Conservation (phyloP, 2,113 vertebrate genomes). For the Alosa alosa region DNA sequence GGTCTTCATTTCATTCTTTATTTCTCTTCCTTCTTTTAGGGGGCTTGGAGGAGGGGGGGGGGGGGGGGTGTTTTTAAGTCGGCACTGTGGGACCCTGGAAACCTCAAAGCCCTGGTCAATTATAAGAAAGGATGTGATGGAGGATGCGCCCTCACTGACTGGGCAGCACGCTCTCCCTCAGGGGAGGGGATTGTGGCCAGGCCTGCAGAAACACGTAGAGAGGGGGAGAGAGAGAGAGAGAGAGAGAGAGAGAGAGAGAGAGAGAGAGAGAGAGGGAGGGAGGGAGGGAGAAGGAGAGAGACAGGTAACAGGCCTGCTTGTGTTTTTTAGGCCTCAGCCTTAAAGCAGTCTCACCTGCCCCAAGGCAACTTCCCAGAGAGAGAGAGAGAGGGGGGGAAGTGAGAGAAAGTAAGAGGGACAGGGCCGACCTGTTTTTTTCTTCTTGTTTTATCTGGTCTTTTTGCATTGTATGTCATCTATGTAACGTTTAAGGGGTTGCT, state of each 20-base stretch:
- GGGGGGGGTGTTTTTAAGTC: slow-evolving; percentile 39
- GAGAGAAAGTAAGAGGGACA: slow-evolving; percentile 18
- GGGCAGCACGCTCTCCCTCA: slow-evolving; percentile 64
- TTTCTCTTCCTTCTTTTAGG: not conserved
- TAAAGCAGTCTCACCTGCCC: slow-evolving; percentile 69
- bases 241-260: not conserved
- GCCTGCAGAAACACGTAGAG: slow-evolving; percentile 45
- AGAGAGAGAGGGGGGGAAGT: not conserved
- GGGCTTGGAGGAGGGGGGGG: not conserved
- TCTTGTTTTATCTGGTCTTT: not conserved
- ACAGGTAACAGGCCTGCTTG: slow-evolving; percentile 62
- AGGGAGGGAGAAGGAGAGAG: not conserved
- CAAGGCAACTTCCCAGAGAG: slow-evolving; percentile 43
- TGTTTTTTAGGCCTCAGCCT: slow-evolving; percentile 61
- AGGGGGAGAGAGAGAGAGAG: not conserved
- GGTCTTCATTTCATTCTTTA: not conserved
- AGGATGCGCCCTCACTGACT: slow-evolving; percentile 35
- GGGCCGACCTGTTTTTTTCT: not conserved
- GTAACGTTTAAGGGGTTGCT: too few species aligned
- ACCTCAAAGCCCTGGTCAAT: slow-evolving; percentile 86
- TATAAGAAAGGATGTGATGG: slow-evolving; percentile 75
- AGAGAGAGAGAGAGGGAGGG: not conserved
- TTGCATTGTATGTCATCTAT: not conserved
- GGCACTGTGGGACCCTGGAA: slow-evolving; percentile 75
- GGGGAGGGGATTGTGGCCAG: slow-evolving; percentile 72